These are phyloP conservation scores for Apostichopus californicus DNA, from an alignment of 35 echinoderm and acorn worm species.

Conservation along the genomic window DNA sequence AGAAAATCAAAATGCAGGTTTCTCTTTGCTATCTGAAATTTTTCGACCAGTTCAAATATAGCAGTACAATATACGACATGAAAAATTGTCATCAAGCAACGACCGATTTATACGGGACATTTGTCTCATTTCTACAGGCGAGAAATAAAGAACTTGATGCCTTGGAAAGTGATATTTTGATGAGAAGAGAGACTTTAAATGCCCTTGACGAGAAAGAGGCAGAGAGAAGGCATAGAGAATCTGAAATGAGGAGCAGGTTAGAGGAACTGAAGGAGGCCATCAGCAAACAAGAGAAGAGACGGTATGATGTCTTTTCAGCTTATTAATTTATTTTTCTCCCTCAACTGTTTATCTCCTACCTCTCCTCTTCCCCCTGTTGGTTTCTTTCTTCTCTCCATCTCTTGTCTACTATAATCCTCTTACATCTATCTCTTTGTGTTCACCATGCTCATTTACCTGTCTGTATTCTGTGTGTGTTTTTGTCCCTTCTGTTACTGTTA, in stretches of 20 bases:
- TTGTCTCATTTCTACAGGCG: slow-evolving; percentile 26
- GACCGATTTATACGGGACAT: no score
- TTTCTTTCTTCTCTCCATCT: no score
- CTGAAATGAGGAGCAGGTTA: slow-evolving; percentile 1
- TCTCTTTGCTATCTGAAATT: no score
- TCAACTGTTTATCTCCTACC: neutral
- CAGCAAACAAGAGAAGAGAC: neutral
- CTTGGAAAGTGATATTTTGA: slow-evolving; percentile 65
- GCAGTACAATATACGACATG: no score
- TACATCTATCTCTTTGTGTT: no score
- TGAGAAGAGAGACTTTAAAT: slow-evolving; percentile 51
- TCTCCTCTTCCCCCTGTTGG: neutral
- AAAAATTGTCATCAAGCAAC: no score
- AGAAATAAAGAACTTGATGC: slow-evolving; percentile 72
- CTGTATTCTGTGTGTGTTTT: no score
- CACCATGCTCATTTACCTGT: no score
- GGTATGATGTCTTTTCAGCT: neutral
- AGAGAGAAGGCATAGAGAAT: slow-evolving; percentile 52
- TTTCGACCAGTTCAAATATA: no score
- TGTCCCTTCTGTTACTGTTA: no score
- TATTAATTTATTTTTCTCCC: neutral
- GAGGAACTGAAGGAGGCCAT: slow-evolving; percentile 51
- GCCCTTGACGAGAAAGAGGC: slow-evolving; percentile 56
- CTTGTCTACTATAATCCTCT: no score
- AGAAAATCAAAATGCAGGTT: no score